These are phyloP conservation scores for Acrobasis repandana DNA, from an alignment of 2,888 invertebrate species.

Conservation along the genomic window DNA sequence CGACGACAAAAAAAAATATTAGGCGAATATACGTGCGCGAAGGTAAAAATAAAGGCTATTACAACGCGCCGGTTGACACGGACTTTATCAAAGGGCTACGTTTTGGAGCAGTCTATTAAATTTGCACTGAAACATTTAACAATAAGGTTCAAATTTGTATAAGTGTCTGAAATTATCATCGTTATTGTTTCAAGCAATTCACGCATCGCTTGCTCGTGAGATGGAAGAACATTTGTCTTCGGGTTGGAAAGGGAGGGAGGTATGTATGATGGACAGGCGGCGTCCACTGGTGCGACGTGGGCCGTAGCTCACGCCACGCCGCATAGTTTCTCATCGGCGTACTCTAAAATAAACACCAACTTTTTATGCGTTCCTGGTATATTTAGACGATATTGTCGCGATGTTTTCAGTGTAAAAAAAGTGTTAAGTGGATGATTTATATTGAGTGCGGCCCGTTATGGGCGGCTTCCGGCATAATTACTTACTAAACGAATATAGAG, in stretches of 20 bases:
- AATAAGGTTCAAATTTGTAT: constrained; percentile 54
- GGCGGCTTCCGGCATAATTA: constrained; percentile 75
- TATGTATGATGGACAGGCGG: constrained; percentile 70
- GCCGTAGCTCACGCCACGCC: constrained; percentile 70
- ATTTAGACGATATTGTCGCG: constrained; percentile 76
- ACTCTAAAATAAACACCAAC: constrained; percentile 74
- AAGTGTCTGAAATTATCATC: constrained; percentile 53
- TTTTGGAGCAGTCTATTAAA: neutral
- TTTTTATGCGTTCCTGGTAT: constrained; percentile 75
- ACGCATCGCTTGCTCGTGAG: constrained; percentile 59
- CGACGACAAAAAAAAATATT: constrained; percentile 48
- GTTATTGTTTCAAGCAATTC: constrained; percentile 72
- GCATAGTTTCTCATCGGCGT: constrained; percentile 77
- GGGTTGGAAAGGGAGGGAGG: constrained; percentile 50
- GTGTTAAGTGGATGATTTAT: constrained; percentile 83
- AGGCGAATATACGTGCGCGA: constrained; percentile 40
- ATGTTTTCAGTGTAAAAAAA: constrained; percentile 63
- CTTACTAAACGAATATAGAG: constrained; percentile 54
- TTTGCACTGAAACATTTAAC: neutral
- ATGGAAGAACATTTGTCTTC: constrained; percentile 31
- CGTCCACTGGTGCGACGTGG: constrained; percentile 66
- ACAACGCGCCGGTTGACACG: constrained; percentile 26
- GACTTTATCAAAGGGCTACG: constrained; percentile 42
- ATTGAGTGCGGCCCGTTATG: constrained; percentile 70
- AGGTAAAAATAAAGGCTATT: constrained; percentile 30